These are phyloP conservation scores for Grantiella picta DNA, from an alignment of 2,113 vertebrate species.

Conservation along the genomic window DNA sequence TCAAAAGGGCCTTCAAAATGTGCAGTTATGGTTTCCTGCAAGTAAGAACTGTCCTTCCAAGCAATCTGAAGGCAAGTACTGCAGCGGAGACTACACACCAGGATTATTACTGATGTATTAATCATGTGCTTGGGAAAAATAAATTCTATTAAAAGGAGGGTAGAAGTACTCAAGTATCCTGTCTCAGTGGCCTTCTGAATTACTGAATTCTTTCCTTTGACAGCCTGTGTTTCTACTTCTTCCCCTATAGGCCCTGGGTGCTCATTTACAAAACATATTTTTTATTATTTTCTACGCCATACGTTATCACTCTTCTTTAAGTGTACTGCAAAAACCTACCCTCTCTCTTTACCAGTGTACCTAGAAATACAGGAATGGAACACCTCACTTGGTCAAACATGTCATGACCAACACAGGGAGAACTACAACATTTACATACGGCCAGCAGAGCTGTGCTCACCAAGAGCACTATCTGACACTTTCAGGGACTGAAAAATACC, in stretches of 20 bases:
- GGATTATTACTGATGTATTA: neutral
- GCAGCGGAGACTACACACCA: neutral
- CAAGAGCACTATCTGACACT: neutral
- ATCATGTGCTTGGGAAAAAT: neutral
- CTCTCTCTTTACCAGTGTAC: neutral
- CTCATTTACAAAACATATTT: neutral
- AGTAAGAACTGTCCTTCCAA: neutral
- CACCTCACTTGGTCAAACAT: neutral
- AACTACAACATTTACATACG: neutral
- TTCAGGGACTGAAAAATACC: neutral
- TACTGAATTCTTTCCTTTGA: neutral
- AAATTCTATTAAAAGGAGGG: neutral
- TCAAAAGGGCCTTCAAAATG: neutral
- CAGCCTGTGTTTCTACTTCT: fast-evolving
- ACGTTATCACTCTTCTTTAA: neutral
- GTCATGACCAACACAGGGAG: neutral
- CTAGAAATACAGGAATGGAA: neutral
- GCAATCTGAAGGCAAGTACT: neutral
- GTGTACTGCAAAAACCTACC: neutral
- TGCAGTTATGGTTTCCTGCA: neutral
- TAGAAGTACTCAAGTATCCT: neutral
- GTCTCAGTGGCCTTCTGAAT: neutral
- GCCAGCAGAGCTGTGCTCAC: neutral
- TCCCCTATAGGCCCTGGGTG: neutral
- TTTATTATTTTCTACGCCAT: neutral